These are phyloP conservation scores for Caenorhabditis sp. DNA, from an alignment of 2,888 invertebrate genomes.

Conservation along the genomic window DNA sequence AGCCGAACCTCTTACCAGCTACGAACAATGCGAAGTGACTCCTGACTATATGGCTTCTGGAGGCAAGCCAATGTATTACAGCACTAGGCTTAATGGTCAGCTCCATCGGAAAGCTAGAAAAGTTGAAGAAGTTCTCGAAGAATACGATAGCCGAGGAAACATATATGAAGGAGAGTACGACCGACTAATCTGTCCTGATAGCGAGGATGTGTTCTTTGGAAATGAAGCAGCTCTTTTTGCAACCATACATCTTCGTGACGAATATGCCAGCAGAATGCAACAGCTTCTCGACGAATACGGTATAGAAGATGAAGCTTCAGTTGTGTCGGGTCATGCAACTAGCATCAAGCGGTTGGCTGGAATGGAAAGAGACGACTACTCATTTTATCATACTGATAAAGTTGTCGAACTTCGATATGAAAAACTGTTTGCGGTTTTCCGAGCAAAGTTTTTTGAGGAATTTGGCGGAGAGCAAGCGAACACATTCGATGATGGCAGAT, in stretches of 20 bases:
- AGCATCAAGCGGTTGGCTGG: conserved; percentile 70
- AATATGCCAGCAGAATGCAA: conserved; percentile 73
- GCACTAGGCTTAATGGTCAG: conserved; percentile 79
- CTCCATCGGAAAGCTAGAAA: conserved; percentile 78
- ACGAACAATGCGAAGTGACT: conserved; percentile 65
- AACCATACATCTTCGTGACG: conserved; percentile 50
- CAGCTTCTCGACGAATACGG: conserved; percentile 78
- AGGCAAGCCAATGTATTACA: conserved; percentile 77
- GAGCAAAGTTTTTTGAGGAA: conserved; percentile 74
- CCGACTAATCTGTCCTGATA: conserved; percentile 57
- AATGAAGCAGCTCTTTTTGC: conserved; percentile 30
- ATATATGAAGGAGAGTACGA: conserved; percentile 67
- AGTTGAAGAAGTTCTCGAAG: conserved; percentile 73
- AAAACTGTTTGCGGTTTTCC: conserved; percentile 69
- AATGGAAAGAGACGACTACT: conserved; percentile 77
- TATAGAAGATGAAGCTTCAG: conserved; percentile 75
- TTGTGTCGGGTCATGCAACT: conserved; percentile 72
- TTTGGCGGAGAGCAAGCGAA: conserved; percentile 71
- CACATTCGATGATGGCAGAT: conserved; percentile 38
- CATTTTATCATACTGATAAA: conserved; percentile 81
- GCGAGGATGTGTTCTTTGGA: conserved; percentile 65
- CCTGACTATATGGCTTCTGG: conserved; percentile 75
- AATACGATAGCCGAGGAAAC: conserved; percentile 59
- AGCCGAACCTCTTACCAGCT: conserved; percentile 66
- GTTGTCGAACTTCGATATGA: conserved; percentile 77